These are phyloP conservation scores for Eristalis pertinax DNA, from an alignment of 2,888 invertebrate species.

Conservation along the genomic window DNA sequence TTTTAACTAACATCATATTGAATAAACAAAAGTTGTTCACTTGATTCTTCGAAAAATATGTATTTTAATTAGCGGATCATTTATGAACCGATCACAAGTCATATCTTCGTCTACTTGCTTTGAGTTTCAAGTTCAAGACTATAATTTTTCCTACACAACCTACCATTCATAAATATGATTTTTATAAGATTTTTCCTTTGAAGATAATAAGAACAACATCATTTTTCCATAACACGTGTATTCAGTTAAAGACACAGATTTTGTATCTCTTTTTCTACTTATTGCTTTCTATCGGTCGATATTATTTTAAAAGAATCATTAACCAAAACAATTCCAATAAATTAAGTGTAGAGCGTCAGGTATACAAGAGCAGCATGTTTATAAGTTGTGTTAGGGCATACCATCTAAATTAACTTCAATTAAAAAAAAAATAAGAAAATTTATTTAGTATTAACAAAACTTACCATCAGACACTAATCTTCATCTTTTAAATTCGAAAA, in stretches of 20 bases:
- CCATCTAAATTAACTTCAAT: slow-evolving; percentile 43
- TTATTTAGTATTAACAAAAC: slow-evolving; percentile 38
- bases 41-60: too few species aligned
- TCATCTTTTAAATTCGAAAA: slow-evolving; percentile 59
- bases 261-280: slow-evolving; percentile 2
- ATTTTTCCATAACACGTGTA: slow-evolving; percentile 4
- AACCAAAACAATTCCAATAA: background rate
- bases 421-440: slow-evolving; percentile 14
- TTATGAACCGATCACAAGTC: too few species aligned
- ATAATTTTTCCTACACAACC: too few species aligned
- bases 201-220: background rate
- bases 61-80: too few species aligned
- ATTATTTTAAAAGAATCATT: background rate
- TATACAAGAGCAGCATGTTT: slow-evolving; percentile 26
- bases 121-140: too few species aligned
- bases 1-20: too few species aligned
- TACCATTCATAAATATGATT: too few species aligned
- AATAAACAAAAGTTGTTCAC: too few species aligned
- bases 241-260: background rate
- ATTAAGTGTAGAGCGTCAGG: slow-evolving; percentile 22
- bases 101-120: too few species aligned
- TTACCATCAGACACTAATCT: slow-evolving; percentile 48
- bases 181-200: too few species aligned
- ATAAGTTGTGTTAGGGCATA: slow-evolving; percentile 23
- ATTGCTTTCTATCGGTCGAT: background rate